Percentiles rank a stretch among this genome's conserved stretches.
Evolutionary conservation across 1,140 invertebrate genomes (phyloP).

Genomic region (Pentalonia nigronervosa): DNA sequence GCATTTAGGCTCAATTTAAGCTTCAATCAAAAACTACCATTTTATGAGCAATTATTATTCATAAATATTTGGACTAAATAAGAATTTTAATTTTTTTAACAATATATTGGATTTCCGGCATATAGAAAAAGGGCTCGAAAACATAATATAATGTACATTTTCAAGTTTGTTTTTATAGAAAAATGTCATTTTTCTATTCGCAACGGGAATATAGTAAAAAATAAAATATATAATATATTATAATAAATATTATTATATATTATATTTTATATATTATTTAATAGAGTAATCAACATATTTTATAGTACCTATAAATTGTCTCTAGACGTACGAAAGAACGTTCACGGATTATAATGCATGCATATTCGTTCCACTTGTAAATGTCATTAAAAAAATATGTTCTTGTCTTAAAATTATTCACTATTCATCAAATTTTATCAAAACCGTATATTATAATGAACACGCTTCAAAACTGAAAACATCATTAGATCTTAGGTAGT

Average conservation of each 20-base stretch:
- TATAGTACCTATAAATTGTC: no score
- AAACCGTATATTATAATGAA: background rate
- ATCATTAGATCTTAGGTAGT: background rate
- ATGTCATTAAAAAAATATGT: background rate
- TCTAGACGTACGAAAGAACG: background rate
- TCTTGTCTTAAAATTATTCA: background rate
- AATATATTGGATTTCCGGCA: no score
- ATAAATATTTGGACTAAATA: background rate
- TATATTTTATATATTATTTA: no score
- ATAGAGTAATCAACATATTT: background rate
- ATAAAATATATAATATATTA: no score
- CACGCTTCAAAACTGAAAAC: background rate
- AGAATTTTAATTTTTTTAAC: background rate
- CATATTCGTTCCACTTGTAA: background rate
- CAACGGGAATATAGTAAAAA: background rate
- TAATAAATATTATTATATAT: no score
- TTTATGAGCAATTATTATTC: no score
- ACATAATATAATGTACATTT: background rate
- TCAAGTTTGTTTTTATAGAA: background rate
- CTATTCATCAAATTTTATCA: background rate
- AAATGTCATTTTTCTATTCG: background rate
- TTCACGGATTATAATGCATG: background rate
- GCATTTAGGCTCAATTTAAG: no score
- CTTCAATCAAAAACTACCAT: no score
- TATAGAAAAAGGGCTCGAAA: background rate